Evolutionary conservation across 1,140 invertebrate genomes (phyloP).

Genomic region (Hirudo medicinalis): DNA sequence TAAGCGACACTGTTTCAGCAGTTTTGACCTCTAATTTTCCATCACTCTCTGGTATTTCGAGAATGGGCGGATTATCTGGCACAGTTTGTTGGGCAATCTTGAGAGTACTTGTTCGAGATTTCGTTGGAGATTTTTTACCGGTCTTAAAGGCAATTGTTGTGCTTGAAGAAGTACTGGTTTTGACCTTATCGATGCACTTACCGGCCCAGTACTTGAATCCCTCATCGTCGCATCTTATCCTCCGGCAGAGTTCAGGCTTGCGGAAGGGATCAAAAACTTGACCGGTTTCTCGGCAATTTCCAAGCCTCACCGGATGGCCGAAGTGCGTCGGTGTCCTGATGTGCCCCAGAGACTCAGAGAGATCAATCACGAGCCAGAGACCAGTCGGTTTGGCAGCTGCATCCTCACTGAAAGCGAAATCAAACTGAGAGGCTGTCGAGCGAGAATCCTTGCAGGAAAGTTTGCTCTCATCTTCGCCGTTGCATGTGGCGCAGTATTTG

Average conservation of each 20-base stretch:
- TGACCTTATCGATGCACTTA: background rate
- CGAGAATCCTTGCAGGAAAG: background rate
- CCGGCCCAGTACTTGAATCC: background rate
- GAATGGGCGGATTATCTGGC: background rate
- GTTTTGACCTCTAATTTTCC: background rate
- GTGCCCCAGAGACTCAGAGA: background rate
- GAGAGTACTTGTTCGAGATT: background rate
- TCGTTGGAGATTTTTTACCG: background rate
- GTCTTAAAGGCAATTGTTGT: background rate
- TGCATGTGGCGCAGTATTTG: conserved; percentile 5
- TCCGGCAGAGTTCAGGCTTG: background rate
- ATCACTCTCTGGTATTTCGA: background rate
- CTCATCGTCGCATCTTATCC: background rate
- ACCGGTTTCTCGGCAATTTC: background rate
- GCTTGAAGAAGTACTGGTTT: background rate
- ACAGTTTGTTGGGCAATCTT: background rate
- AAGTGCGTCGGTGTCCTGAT: background rate
- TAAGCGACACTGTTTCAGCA: background rate
- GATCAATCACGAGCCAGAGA: background rate
- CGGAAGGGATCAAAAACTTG: background rate
- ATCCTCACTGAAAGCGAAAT: background rate
- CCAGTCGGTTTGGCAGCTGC: background rate
- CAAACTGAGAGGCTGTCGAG: background rate
- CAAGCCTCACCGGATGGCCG: background rate
- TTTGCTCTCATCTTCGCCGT: background rate